phyloP scores from a whole-genome alignment of 2,888 invertebrate genomes.

The Drosophila prolongata region DNA sequence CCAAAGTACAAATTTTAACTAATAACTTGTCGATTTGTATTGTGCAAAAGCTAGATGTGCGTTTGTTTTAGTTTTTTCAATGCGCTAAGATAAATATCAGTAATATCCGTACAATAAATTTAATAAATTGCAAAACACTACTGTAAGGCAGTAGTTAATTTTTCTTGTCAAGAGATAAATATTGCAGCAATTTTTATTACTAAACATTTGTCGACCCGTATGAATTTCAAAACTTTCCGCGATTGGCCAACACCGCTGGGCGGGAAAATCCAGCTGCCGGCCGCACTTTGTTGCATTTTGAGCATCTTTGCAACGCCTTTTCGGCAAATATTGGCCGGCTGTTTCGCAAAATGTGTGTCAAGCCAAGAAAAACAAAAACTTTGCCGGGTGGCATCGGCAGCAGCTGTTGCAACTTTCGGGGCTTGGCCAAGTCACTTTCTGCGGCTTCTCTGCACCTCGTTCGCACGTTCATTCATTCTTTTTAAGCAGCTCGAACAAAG shows the following conservation, averaged over 20 bases:
- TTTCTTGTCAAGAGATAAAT: constrained; percentile 7
- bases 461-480: constrained; percentile 40
- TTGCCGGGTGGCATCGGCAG: constrained; percentile 21
- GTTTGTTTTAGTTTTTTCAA: background rate
- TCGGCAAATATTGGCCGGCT: constrained; percentile 43
- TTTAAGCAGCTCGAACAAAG: constrained; percentile 36
- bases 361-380: constrained; percentile 45
- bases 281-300: constrained; percentile 42
- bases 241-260: constrained; percentile 16
- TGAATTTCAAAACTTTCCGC: constrained; percentile 27
- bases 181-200: constrained; percentile 18
- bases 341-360: constrained; percentile 68
- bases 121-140: background rate
- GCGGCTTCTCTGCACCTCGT: constrained; percentile 36
- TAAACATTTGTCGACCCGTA: constrained; percentile 5
- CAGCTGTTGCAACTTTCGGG: constrained; percentile 40
- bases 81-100: background rate
- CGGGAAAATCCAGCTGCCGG: constrained; percentile 27
- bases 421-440: constrained; percentile 33
- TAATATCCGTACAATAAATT: constrained; percentile 9
- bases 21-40: no score
- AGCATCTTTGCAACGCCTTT: constrained; percentile 38
- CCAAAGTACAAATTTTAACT: no score
- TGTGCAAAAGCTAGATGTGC: no score
- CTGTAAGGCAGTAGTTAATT: background rate